These are phyloP conservation scores for Polia nebulosa DNA, from an alignment of 2,888 invertebrate genomes.

Conservation along the genomic window DNA sequence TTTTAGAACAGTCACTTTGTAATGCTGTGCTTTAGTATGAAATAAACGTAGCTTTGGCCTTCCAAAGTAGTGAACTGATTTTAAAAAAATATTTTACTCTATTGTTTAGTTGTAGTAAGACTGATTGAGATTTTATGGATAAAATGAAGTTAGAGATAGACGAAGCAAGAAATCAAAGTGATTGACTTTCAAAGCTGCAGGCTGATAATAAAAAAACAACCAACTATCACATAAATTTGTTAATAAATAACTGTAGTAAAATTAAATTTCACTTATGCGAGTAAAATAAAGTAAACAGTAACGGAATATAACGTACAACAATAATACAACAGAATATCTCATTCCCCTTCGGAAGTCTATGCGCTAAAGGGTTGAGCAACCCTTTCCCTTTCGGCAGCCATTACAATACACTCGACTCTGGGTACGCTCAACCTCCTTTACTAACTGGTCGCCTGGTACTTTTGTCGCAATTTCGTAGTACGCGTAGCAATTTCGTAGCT, in stretches of 20 bases:
- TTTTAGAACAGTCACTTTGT: not conserved
- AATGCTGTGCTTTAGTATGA: not conserved
- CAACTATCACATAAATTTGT: no score
- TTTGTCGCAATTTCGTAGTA: conserved; percentile 34
- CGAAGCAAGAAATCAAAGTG: not conserved
- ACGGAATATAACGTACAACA: accelerated
- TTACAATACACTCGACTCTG: conserved; percentile 49
- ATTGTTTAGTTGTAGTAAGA: no score
- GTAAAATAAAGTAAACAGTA: not conserved
- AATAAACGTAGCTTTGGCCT: not conserved
- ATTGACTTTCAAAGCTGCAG: not conserved
- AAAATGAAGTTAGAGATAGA: not conserved
- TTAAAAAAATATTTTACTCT: not conserved
- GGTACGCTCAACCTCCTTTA: conserved; percentile 47
- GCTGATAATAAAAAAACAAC: not conserved
- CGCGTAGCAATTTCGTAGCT: conserved; percentile 28
- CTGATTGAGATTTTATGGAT: not conserved
- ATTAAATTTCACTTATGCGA: not conserved
- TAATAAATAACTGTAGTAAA: no score
- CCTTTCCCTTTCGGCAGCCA: conserved; percentile 70
- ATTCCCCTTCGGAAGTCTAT: conserved; percentile 45
- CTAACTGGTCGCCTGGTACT: conserved; percentile 60
- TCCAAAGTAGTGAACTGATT: not conserved
- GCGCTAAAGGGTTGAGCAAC: conserved; percentile 70
- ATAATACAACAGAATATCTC: conserved; percentile 12